Evolutionary conservation across 1,140 invertebrate genomes (phyloP).

Genomic region (Drosophila sp.): DNA sequence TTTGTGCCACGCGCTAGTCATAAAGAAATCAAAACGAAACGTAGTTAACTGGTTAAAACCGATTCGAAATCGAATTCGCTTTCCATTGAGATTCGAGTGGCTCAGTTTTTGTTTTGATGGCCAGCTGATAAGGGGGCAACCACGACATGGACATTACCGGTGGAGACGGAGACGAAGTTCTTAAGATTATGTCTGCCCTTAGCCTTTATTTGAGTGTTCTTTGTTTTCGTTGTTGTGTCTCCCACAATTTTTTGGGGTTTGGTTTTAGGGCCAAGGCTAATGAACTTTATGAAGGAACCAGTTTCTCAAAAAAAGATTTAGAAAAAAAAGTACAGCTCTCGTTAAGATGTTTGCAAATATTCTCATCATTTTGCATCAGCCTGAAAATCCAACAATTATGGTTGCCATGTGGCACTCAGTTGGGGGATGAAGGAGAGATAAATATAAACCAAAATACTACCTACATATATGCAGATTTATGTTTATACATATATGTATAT

Average conservation of each 20-base stretch:
- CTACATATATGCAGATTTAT: background rate
- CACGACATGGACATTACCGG: background rate
- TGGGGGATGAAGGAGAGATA: background rate
- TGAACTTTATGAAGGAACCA: constrained; percentile 49
- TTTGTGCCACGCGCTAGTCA: constrained; percentile 9
- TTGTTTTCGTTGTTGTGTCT: background rate
- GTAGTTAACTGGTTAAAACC: constrained; percentile 19
- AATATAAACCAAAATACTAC: background rate
- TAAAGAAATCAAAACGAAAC: constrained; percentile 3
- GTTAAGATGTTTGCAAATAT: background rate
- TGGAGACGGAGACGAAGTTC: constrained; percentile 23
- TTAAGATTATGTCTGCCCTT: constrained; percentile 31
- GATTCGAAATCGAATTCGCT: background rate
- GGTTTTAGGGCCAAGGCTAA: constrained; percentile 51
- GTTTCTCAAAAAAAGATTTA: constrained; percentile 25
- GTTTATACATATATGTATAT: background rate
- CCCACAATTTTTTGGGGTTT: constrained; percentile 1
- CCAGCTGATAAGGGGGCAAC: constrained; percentile 40
- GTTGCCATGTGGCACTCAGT: constrained; percentile 60
- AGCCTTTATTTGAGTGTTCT: constrained; percentile 15
- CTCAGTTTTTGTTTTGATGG: constrained; percentile 20
- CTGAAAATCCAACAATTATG: constrained; percentile 32
- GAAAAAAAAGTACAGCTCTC: constrained; percentile 28
- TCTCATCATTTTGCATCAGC: constrained; percentile 34
- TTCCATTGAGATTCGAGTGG: background rate